These are phyloP conservation scores for Pithecia hirsuta DNA, from an alignment of 2,797 vertebrate species.

Conservation along the genomic window DNA sequence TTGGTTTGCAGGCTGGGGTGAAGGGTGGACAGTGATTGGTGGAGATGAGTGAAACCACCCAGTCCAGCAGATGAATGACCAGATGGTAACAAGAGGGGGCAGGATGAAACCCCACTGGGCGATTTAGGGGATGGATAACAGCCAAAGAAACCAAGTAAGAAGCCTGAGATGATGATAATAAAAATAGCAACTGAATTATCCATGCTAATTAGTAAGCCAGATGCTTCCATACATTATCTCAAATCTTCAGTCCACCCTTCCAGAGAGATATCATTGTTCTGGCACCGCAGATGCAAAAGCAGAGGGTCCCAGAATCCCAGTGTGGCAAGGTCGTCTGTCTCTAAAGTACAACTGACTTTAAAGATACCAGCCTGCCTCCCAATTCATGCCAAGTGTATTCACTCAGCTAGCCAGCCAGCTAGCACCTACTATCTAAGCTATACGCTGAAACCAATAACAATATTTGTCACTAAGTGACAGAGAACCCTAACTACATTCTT, in stretches of 20 bases:
- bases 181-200: conserved; percentile 39
- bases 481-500: not conserved
- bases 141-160: not conserved
- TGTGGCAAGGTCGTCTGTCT: not conserved
- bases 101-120: not conserved
- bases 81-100: not conserved
- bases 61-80: not conserved
- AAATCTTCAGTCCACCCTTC: not conserved
- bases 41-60: not conserved
- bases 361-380: not conserved
- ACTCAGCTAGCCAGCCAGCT: not conserved
- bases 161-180: not conserved
- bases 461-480: not conserved
- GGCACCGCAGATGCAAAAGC: not conserved
- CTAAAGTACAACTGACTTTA: not conserved
- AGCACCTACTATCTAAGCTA: not conserved
- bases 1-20: not conserved
- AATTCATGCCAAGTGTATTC: not conserved
- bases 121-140: conserved; percentile 5
- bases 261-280: not conserved
- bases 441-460: not conserved
- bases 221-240: not conserved
- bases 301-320: not conserved
- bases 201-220: not conserved
- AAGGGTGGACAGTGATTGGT: not conserved